Base-by-base conservation (phyloP, 1,140 invertebrate genomes). In the Dendrolimus kikuchii region DNA sequence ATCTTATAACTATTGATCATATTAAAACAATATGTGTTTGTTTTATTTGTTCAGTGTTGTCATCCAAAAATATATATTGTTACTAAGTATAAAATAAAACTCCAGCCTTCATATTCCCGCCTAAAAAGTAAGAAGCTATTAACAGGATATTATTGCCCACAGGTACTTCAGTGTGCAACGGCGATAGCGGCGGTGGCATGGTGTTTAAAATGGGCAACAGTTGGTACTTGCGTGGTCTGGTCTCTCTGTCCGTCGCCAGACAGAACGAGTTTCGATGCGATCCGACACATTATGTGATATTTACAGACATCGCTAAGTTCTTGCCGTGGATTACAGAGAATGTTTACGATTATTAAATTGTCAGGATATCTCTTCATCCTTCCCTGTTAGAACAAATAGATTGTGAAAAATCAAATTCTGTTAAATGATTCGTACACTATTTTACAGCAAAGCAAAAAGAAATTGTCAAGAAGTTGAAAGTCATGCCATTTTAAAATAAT, bases 171-270 rank as follows among this genome's bases (percentile, higher is more conserved):
- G 86, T 88, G 0, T 91, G 90, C 59, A 90, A 90, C 55, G 90
- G 90, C 2, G 90, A 91, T 64, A 90, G 89, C 57, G 90, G 90
- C 43, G 89, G 89, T n/a, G 90, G 90, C 2, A 86, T 91, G 66
- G 83, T 90, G 5, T 85, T 91, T 57, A 63, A 70, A 10, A 59
- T 69, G 23, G 53, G 72, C 51, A 45, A 61, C 50, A 38, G 67
- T 5, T 91, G 89, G 84, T 83, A 88, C 45, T 72, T 91, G 4
- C 69, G 90, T 45, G 90, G 90, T 0, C 62, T 91, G 8, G 88
- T 91, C 5, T 90, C 89, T 0, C 70, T 89, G 0, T 89, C 88
- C 0, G 75, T 90, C 4, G 71, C 87, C 0, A 74, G 88, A 53
- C 74, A 77, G n/a, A 80, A 80, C 55, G 84, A 81, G 51, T 75